Evolutionary conservation across 2,888 invertebrate species (phyloP), one percentile per base, ranked within the genome.

Genomic region (Autographa pulchrina): DNA sequence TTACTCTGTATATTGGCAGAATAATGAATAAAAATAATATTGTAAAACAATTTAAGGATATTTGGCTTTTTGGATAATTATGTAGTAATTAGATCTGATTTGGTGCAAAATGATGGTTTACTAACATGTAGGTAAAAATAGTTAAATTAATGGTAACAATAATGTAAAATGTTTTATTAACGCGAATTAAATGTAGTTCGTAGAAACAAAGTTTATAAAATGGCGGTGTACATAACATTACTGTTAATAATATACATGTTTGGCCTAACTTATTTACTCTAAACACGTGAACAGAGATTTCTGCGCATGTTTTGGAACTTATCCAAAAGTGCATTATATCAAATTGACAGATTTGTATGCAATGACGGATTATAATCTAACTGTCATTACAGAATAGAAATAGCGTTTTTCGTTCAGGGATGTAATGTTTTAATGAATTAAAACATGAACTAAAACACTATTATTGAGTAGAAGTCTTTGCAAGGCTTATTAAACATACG

Each of bases 71-170:
- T 20, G 61, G 74, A 67, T 78, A n/a, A n/a, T n/a, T n/a, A 75
- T 18, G n/a, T 81, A 77, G 75, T n/a, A n/a, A 32, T 58, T 81
- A 75, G 75, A 38, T 75, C 54, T 74, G 70, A 43, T 72, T 77
- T 72, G 64, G 43, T 52, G 25, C 68, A 60, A 65, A 62, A 58
- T 69, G 58, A 70, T 69, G 62, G 72, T 78, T 75, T 59, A 78
- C 75, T 83, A 85, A 86, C 78, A 38, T 56, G 59, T 77, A 82
- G 69, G 65, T 61, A 7, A 69, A 84, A 74, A 74, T 84, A 83
- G 77, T 66, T 56, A 76, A 74, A 74, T 41, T 74, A 77, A 62
- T 70, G 14, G 25, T 68, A 48, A n/a, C 6, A n/a, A 7, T 48
- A n/a, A 48, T 48, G 16, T 48, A 48, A 41, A 48, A 48, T 48